A percentile compares a stretch with the other conserved stretches of the same genome.
These are phyloP conservation scores for Belgica antarctica DNA, from an alignment of 2,888 invertebrate genomes.

Conservation along the genomic window DNA sequence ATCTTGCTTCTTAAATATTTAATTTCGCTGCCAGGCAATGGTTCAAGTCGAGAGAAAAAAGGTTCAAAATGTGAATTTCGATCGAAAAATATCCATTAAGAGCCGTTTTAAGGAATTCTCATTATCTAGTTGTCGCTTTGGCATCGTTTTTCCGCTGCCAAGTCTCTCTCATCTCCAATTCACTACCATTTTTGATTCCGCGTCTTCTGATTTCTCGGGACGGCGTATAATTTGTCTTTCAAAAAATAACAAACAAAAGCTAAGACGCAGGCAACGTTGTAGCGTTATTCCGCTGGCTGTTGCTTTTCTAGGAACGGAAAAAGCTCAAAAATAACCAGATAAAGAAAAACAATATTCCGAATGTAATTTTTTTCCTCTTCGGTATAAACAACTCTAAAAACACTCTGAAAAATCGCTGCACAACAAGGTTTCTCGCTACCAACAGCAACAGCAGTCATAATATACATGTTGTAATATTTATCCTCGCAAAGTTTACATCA, in stretches of 20 bases:
- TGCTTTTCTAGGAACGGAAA: too few species aligned
- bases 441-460: constrained; percentile 1
- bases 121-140: constrained; percentile 13
- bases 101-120: constrained; percentile 15
- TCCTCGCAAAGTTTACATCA: not conserved
- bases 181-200: not conserved
- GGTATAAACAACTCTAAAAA: not conserved
- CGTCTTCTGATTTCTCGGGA: not conserved
- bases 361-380: too few species aligned
- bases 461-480: not conserved
- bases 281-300: not conserved
- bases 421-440: too few species aligned
- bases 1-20: constrained; percentile 1
- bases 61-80: constrained; percentile 10
- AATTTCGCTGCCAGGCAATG: not conserved
- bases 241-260: constrained; percentile 12
- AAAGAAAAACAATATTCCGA: too few species aligned
- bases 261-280: not conserved
- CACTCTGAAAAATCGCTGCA: not conserved
- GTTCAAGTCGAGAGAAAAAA: not conserved
- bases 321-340: not conserved
- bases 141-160: not conserved
- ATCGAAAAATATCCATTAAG: constrained; percentile 6
- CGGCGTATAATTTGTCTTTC: not conserved
- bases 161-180: not conserved